Evolutionary conservation across 2,888 invertebrate species (phyloP), one percentile per base, ranked within the genome.

Genomic region (Ornithoptera alexandrae): DNA sequence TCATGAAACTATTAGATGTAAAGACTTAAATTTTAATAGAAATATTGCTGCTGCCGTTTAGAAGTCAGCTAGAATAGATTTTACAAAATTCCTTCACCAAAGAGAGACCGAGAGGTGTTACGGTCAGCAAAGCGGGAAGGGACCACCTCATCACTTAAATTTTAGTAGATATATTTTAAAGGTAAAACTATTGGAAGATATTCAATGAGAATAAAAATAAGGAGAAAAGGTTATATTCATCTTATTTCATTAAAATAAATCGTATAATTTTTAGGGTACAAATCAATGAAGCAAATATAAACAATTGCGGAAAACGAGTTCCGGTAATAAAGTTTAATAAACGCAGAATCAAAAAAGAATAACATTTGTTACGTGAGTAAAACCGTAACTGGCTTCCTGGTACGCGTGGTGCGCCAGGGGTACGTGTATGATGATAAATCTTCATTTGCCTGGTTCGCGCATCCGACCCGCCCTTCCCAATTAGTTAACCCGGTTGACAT

Each of bases 381-480:
- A 64, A 67, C 61, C 60, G 64, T 71, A 67, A 70, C 63, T 65
- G 67, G 74, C 76, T 77, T 78, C 59, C 53, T 67, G 46, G 46
- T 46, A 46, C 46, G 46, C 15, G 1, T 46, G 46, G 12, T 4
- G 75, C 72, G 62, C 83, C 81, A 75, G 78, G 85, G 84, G 86
- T 85, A 83, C 81, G 79, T 78, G 79, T 78, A 76, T 77, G 83
- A 89, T 90, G 87, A 90, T 90, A 90, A 90, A 90, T 90, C 90
- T 90, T 90, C 89, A 90, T 90, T 90, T 90, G 87, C 87, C 86
- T 83, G 86, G 88, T 89, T 86, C 88, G 86, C 89, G 87, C 89
- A 86, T 86, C 87, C 88, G 85, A 86, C 86, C 87, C 85, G 81
- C 87, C 85, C 84, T 81, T 84, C 84, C 89, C 89, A 89, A 90